phyloP scores from a whole-genome alignment of 2,797 vertebrate genomes.

The Hyperoplus immaculatus region DNA sequence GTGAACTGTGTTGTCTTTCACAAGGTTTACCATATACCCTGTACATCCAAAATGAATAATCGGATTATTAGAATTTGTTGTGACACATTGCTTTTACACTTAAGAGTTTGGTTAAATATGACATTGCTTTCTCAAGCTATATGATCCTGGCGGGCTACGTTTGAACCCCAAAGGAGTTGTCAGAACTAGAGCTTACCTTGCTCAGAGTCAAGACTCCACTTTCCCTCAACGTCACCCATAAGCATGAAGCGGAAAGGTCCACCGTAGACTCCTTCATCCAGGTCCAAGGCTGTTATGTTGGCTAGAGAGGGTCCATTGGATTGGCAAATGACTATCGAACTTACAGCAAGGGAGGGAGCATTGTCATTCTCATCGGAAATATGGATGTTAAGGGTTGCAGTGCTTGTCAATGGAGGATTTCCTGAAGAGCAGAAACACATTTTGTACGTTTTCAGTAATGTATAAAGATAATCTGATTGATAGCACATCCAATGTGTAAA shows the following conservation, averaged over 20 bases:
- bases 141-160: neutral
- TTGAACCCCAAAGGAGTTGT: neutral
- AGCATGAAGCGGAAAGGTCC: slow-evolving; percentile 81
- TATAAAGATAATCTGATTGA: slow-evolving; percentile 4
- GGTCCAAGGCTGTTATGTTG: slow-evolving; percentile 66
- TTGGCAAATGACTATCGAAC: slow-evolving; percentile 68
- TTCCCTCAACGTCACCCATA: slow-evolving; percentile 65
- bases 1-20: slow-evolving; percentile 63
- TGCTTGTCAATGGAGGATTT: slow-evolving; percentile 71
- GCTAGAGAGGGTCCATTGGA: slow-evolving; percentile 28
- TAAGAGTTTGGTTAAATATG: neutral
- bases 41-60: slow-evolving; percentile 4
- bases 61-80: neutral
- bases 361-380: slow-evolving; percentile 77
- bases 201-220: slow-evolving; percentile 73
- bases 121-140: neutral
- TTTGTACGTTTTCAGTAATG: neutral
- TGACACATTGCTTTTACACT: neutral
- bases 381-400: slow-evolving; percentile 66
- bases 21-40: slow-evolving; percentile 72
- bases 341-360: slow-evolving; percentile 38
- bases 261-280: slow-evolving; percentile 63
- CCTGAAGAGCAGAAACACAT: slow-evolving; percentile 58
- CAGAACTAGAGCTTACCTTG: slow-evolving; percentile 60
- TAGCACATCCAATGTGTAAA: neutral